These are phyloP conservation scores for Zonitis immaculata DNA, from an alignment of 2,888 invertebrate genomes.

Conservation along the genomic window DNA sequence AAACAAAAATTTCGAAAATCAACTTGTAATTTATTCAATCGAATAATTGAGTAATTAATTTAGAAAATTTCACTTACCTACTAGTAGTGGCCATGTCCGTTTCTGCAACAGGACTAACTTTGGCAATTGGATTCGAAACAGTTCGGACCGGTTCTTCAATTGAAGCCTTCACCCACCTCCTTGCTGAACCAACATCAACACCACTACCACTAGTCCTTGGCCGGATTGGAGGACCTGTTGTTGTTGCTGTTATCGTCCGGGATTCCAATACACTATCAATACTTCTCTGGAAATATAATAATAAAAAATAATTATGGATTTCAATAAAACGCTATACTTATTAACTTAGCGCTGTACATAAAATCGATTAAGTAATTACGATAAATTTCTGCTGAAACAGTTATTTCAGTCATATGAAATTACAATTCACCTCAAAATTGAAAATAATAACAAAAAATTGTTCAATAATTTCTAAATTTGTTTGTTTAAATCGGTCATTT, in stretches of 20 bases:
- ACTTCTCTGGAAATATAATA: conserved; percentile 43
- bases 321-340: too few relatives aligned
- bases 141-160: conserved; percentile 48
- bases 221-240: conserved; percentile 36
- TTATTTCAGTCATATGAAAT: too few relatives aligned
- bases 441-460: too few relatives aligned
- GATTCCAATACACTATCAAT: conserved; percentile 46
- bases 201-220: conserved; percentile 20
- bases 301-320: too few relatives aligned
- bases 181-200: conserved; percentile 3
- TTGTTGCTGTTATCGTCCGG: conserved; percentile 16
- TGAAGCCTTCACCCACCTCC: conserved; percentile 37
- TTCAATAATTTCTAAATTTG: too few relatives aligned
- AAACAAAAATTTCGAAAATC: too few relatives aligned
- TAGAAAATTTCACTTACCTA: conserved; percentile 21
- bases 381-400: too few relatives aligned
- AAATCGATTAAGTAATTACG: too few relatives aligned
- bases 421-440: too few relatives aligned
- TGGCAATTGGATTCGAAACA: conserved; percentile 32
- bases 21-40: not conserved
- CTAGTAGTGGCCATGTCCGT: conserved; percentile 38
- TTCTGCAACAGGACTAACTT: conserved; percentile 50
- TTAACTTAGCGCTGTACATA: too few relatives aligned
- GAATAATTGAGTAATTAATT: too few relatives aligned
- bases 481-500: too few relatives aligned